A percentile compares a stretch with the other conserved stretches of the same genome.
Evolutionary conservation across 1,140 invertebrate species (phyloP).

Genomic region (Apolygus lucorum): DNA sequence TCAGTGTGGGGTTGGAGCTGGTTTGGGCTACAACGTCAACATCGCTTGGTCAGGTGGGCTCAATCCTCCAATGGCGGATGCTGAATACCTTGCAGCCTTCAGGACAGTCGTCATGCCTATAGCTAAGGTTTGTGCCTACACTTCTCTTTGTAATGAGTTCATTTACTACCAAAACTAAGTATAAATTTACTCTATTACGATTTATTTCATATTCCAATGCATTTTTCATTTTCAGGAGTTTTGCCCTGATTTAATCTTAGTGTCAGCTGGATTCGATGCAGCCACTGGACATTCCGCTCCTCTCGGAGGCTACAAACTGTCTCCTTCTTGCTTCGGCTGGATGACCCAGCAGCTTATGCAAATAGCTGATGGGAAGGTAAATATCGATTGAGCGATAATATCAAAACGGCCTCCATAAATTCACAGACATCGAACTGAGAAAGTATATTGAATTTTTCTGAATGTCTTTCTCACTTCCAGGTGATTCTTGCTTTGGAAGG

Average conservation of each 20-base stretch:
- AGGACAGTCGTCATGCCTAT: slow-evolving; percentile 87
- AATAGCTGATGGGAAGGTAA: slow-evolving; percentile 80
- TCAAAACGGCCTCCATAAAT: not conserved
- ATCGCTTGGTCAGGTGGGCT: slow-evolving; percentile 89
- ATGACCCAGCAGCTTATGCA: slow-evolving; percentile 92
- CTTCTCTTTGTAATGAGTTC: no score
- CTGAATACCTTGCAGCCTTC: slow-evolving; percentile 96
- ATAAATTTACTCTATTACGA: no score
- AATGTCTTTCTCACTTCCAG: slow-evolving; percentile 36
- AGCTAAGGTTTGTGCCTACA: slow-evolving; percentile 65
- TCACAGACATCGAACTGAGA: no score
- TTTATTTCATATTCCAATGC: no score
- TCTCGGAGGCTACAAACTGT: slow-evolving; percentile 88
- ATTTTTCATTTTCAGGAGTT: slow-evolving; percentile 56
- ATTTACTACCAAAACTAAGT: no score
- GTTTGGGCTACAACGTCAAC: slow-evolving; percentile 95
- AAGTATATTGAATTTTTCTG: not conserved
- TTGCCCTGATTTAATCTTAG: slow-evolving; percentile 87
- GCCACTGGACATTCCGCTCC: slow-evolving; percentile 86
- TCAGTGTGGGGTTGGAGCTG: slow-evolving; percentile 75
- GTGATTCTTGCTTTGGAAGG: slow-evolving; percentile 84
- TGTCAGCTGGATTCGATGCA: slow-evolving; percentile 97
- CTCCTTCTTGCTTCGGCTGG: slow-evolving; percentile 89
- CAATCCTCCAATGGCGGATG: slow-evolving; percentile 88
- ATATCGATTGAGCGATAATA: slow-evolving; percentile 21